A percentile compares a stretch with the other conserved stretches of the same genome.
These are phyloP conservation scores for Coregonus ussuriensis DNA, from an alignment of 2,797 vertebrate genomes.

Conservation along the genomic window DNA sequence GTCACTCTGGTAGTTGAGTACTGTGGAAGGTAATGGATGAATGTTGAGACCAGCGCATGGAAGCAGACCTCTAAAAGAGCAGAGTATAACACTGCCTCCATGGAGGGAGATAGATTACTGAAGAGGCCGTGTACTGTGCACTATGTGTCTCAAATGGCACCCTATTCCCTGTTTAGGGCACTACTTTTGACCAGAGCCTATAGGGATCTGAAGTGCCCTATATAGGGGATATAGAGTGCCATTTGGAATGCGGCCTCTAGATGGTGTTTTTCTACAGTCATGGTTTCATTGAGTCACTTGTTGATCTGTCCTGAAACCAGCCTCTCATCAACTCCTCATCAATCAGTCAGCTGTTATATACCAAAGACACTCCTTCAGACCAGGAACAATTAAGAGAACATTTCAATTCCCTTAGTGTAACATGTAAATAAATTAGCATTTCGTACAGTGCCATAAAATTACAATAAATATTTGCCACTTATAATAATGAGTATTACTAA, in stretches of 20 bases:
- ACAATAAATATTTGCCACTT: neutral
- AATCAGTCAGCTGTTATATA: constrained; percentile 1
- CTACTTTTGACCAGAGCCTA: neutral
- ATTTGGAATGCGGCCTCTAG: neutral
- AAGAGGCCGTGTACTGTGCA: neutral
- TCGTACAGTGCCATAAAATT: neutral
- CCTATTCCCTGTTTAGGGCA: neutral
- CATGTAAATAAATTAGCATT: neutral
- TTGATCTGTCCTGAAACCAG: neutral
- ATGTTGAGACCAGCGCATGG: constrained; percentile 16
- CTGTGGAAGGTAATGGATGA: constrained; percentile 31
- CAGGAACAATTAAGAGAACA: no score
- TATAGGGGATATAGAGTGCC: no score
- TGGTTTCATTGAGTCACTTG: neutral
- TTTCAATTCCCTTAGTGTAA: neutral
- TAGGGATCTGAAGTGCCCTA: no score
- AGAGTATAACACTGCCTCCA: neutral
- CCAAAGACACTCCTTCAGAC: no score
- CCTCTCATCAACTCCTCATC: neutral
- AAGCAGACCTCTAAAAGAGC: constrained; percentile 1
- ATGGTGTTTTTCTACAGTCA: neutral
- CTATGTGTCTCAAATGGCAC: no score
- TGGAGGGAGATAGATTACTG: neutral
- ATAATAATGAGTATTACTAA: no score
- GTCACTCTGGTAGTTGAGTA: constrained; percentile 44